phyloP scores from a whole-genome alignment of 2,888 invertebrate species.

The Andricus quercusramuli region DNA sequence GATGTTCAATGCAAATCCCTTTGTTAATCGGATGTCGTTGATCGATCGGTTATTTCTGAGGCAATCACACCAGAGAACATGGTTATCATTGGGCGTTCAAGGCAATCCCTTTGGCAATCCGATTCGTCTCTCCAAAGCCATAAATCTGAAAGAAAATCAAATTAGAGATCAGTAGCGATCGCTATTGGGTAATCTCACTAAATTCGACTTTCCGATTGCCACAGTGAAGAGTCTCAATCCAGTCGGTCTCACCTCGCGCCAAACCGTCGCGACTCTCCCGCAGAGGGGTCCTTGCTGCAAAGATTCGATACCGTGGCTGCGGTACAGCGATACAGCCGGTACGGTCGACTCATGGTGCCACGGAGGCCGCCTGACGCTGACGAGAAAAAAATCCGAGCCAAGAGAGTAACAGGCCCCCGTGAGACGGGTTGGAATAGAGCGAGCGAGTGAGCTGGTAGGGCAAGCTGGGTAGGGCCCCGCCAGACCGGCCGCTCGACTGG shows the following conservation, averaged over 20 bases:
- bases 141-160: too few species aligned
- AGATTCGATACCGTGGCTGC: constrained; percentile 64
- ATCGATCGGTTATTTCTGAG: too few species aligned
- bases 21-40: too few species aligned
- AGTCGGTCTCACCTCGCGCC: constrained; percentile 49
- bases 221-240: not conserved
- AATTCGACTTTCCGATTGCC: too few species aligned
- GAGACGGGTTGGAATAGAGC: constrained; percentile 60
- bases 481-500: constrained; percentile 58
- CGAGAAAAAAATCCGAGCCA: constrained; percentile 62
- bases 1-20: too few species aligned
- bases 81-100: too few species aligned
- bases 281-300: constrained; percentile 53
- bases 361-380: constrained; percentile 57
- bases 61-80: too few species aligned
- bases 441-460: constrained; percentile 50
- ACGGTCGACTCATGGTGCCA: constrained; percentile 44
- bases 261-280: constrained; percentile 17
- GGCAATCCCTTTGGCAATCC: too few species aligned
- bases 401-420: constrained; percentile 73
- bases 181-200: too few species aligned
- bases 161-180: too few species aligned
- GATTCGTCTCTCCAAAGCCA: too few species aligned
- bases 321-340: constrained; percentile 38
- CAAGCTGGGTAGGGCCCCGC: constrained; percentile 65